Conservation (phyloP, 2,888 invertebrate species). For the Brachyptera putata region DNA sequence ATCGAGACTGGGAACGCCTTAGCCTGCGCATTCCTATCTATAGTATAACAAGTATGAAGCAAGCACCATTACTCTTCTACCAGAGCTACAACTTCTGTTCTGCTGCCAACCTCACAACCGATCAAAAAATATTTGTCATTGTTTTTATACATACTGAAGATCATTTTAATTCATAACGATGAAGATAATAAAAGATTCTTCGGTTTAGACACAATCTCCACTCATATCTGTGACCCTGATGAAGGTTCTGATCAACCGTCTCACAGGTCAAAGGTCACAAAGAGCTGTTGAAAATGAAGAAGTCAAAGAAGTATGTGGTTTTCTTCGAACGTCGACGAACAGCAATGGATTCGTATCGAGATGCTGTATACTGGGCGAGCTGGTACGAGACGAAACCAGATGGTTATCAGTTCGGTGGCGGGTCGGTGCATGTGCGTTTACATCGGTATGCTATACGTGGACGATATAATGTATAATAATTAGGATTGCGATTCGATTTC, state of each 20-base stretch:
- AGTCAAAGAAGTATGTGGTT: background rate
- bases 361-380: too few relatives aligned
- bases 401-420: background rate
- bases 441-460: background rate
- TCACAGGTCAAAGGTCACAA: conserved; percentile 12
- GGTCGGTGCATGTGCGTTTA: background rate
- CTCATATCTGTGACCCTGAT: background rate
- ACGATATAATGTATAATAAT: background rate
- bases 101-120: background rate
- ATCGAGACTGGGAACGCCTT: too few relatives aligned
- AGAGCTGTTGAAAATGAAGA: conserved; percentile 1
- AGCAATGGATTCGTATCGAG: too few relatives aligned
- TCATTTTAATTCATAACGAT: conserved; percentile 15
- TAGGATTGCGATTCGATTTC: background rate
- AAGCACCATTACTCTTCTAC: too few relatives aligned
- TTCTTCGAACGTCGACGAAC: conserved; percentile 5
- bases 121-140: conserved; percentile 8
- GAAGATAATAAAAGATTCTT: conserved; percentile 5
- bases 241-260: too few relatives aligned
- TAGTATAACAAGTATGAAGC: too few relatives aligned
- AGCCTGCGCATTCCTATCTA: too few relatives aligned
- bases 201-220: conserved; percentile 13
- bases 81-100: conserved; percentile 3
- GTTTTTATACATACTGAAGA: background rate
- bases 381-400: too few relatives aligned